Evolutionary conservation across 2,888 invertebrate species (phyloP), one percentile per base, ranked within the genome.

Genomic region (Cylindroiulus punctatus): DNA sequence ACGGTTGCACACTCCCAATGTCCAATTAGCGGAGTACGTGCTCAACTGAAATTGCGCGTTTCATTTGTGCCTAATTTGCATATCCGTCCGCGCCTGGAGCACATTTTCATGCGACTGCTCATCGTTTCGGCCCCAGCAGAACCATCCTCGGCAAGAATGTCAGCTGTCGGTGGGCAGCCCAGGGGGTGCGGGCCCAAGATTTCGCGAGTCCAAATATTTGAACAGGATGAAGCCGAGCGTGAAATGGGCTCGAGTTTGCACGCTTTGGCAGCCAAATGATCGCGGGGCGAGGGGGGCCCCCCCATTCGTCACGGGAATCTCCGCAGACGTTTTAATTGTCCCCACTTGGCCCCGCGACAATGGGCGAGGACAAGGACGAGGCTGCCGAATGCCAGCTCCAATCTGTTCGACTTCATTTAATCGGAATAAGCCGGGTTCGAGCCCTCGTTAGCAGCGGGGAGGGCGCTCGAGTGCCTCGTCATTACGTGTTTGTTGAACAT

Each of bases 241-340:
- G 76, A 30, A 76, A 76, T 76, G 76, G 76, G 76, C 76, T 30
- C 76, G 76, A 76, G 30, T 76, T 76, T 76, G 76, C 76, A 76
- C 76, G 76, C 76, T 76, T 76, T 76, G 76, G 76, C 76, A 76
- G 76, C 76, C 12, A 76, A 76, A 76, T 76, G 76, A 12, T 76
- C 30, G 10, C 30, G 26, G 76, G 30, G 10, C 22, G 36, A 76
- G 76, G 76, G 76, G 2, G 76, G 1, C 22, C 30, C 14, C 30
- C 76, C 76, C 76, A 76, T 76, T 76, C 76, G 76, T 76, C 76
- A 76, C 76, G 76, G 76, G 76, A 76, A 76, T 76, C 76, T 76
- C 76, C 0, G 14, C 76, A 76, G 76, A 76, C 76, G 30, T 76
- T 76, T 76, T 76, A 76, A 76, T 76, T 30, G 76, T 76, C 30